Evolutionary conservation across 2,113 vertebrate species (phyloP).

Genomic region (Ochotona princeps): DNA sequence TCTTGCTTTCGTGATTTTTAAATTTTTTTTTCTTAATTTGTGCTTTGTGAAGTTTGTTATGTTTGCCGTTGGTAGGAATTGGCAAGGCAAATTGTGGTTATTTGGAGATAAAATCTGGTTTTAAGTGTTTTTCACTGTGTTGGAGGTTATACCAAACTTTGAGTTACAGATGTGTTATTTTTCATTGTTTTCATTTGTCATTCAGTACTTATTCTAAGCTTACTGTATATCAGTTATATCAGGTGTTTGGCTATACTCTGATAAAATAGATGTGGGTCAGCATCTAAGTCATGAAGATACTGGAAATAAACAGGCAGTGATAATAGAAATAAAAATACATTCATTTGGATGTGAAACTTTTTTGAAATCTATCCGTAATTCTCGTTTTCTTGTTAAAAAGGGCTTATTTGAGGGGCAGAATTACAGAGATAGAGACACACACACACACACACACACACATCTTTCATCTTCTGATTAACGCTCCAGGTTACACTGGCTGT

Average conservation of each 20-base stretch:
- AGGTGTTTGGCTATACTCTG: neutral
- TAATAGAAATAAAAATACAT: too few relatives aligned
- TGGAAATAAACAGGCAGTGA: constrained; percentile 4
- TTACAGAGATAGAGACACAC: too few relatives aligned
- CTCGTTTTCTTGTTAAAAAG: too few relatives aligned
- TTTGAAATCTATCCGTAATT: too few relatives aligned
- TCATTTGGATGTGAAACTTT: too few relatives aligned
- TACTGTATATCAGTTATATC: neutral
- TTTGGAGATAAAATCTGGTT: constrained; percentile 2
- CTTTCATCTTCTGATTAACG: too few relatives aligned
- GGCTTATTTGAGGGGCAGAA: too few relatives aligned
- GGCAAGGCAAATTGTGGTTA: constrained; percentile 22
- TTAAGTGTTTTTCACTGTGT: constrained; percentile 22
- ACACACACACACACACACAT: too few relatives aligned
- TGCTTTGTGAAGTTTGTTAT: constrained; percentile 56
- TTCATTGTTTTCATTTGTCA: constrained; percentile 36
- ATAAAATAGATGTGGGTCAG: neutral
- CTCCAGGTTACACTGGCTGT: too few relatives aligned
- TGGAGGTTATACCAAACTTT: constrained; percentile 19
- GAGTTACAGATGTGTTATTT: constrained; percentile 28
- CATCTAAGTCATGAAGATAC: neutral
- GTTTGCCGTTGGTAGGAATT: neutral
- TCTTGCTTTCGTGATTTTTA: constrained; percentile 18
- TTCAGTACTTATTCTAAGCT: too few relatives aligned
- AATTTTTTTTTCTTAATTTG: constrained; percentile 8